Evolutionary conservation across 2,888 invertebrate genomes (phyloP).

Genomic region (Doris montereyensis): DNA sequence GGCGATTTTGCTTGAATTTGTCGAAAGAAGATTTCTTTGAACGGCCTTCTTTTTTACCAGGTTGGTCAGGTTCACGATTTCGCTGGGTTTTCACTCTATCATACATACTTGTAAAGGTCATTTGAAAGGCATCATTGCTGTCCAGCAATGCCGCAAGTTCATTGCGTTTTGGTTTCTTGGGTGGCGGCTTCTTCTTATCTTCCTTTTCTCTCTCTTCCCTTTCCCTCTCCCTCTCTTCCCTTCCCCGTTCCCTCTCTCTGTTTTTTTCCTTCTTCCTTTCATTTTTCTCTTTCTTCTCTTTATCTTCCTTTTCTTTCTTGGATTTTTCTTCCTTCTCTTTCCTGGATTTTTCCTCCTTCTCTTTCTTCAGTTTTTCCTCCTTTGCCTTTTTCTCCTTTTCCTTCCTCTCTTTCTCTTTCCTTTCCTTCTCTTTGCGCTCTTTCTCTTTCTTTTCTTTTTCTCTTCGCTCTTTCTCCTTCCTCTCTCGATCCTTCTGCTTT

Average conservation of each 20-base stretch:
- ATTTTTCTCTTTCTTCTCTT: slow-evolving; percentile 45
- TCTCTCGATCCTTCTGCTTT: slow-evolving; percentile 44
- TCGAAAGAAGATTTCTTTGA: slow-evolving; percentile 52
- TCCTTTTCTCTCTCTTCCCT: slow-evolving; percentile 49
- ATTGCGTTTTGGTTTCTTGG: slow-evolving; percentile 47
- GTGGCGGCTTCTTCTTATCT: slow-evolving; percentile 42
- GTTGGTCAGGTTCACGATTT: slow-evolving; percentile 22
- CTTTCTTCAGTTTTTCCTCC: slow-evolving; percentile 44
- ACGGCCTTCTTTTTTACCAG: slow-evolving; percentile 50
- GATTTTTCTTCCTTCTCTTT: slow-evolving; percentile 19
- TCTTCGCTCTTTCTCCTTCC: slow-evolving; percentile 45
- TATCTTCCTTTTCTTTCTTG: slow-evolving; percentile 40
- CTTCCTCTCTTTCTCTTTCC: slow-evolving; percentile 51
- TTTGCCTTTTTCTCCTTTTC: slow-evolving; percentile 49
- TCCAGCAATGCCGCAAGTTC: slow-evolving; percentile 38
- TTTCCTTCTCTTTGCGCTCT: slow-evolving; percentile 47
- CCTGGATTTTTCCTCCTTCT: slow-evolving; percentile 30
- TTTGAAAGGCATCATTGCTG: slow-evolving; percentile 44
- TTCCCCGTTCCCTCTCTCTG: slow-evolving; percentile 40
- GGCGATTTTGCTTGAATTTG: slow-evolving; percentile 57
- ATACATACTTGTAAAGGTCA: slow-evolving; percentile 92
- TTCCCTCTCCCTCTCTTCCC: slow-evolving; percentile 43
- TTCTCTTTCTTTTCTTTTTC: slow-evolving; percentile 45
- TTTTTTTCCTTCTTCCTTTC: slow-evolving; percentile 43
- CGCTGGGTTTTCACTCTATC: slow-evolving; percentile 79